Base-by-base conservation (phyloP, 1,140 invertebrate genomes). In the Heliconius himera region DNA sequence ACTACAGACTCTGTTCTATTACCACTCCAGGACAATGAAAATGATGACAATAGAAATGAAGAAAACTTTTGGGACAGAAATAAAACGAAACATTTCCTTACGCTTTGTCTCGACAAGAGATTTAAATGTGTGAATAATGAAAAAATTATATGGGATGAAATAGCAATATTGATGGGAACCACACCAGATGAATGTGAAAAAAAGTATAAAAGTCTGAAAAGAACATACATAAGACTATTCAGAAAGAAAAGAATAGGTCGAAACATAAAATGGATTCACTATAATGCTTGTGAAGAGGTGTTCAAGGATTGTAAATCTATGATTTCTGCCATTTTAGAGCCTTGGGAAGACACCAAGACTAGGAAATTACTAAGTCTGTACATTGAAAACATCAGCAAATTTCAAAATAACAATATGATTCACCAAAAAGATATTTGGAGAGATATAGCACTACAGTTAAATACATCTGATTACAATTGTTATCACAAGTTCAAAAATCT, bases 401-500 rank as follows among this genome's bases (percentile, higher is more conserved):
- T 93, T 49, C 81, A 87, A 51, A 90, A 81, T 76, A 73, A 86
- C 26, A 85, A 91, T 73, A 66, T 29, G 3, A 88, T 83, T 70
- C 77, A 89, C 13, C 89, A 93, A 76, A 94, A 93, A 81, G 92
- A 93, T 54, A 76, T 93, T 70, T 94, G 93, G 93, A 92, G 83
- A 76, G 91, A 92, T 16, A 93, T 94, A 76, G 92, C 92, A 3
- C 33, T 71, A 33, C 84, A 89, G 75, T 80, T 94, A 41, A 86
- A 88, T 33, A 93, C 91, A 66, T 92, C 90, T 36, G 90, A 91
- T 60, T 92, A 93, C 76, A 93, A 91, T 75, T 94, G 92, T 76
- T 94, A 94, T 79, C 91, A 94, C 76, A 94, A 94, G 71, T 94
- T 93, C 54, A 93, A 91, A 83, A 93, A 92, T 78, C 83, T 93